Conservation (phyloP, 2,888 invertebrate species). For the Limnephilus auricula region DNA sequence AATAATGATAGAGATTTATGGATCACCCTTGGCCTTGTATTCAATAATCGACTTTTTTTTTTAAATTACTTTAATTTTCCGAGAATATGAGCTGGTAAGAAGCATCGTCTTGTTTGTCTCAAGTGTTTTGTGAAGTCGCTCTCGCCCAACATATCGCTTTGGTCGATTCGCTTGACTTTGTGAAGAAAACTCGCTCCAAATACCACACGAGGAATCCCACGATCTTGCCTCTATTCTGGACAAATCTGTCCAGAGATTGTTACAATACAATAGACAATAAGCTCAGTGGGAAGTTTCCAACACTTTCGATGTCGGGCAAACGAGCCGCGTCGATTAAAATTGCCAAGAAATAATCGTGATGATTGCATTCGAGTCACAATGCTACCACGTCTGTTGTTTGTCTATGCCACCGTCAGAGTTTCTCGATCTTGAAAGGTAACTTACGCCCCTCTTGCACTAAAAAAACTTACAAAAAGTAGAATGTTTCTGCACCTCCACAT, state of each 20-base stretch:
- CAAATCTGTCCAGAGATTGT: conserved; percentile 20
- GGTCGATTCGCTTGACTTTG: background rate
- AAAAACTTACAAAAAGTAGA: background rate
- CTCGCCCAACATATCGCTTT: background rate
- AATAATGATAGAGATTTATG: too few species aligned
- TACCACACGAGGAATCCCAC: background rate
- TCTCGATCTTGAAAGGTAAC: background rate
- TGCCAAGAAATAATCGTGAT: background rate
- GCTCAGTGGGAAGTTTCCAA: conserved; percentile 16
- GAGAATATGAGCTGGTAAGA: background rate
- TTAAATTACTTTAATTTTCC: too few species aligned
- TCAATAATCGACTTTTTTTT: too few species aligned
- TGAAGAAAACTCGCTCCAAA: conserved; percentile 5
- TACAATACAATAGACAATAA: conserved; percentile 37
- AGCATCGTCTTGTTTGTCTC: background rate
- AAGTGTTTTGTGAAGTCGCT: background rate
- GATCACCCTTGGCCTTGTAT: too few species aligned
- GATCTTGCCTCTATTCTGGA: conserved; percentile 14
- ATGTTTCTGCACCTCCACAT: too few species aligned
- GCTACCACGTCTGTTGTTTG: background rate
- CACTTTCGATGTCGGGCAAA: conserved; percentile 35
- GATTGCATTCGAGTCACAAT: background rate
- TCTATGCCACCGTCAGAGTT: background rate
- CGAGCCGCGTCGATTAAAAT: background rate
- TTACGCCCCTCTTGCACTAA: background rate